Evolutionary conservation across 2,888 invertebrate species (phyloP), one percentile per base, ranked within the genome.

Genomic region (Hartigia nigra): DNA sequence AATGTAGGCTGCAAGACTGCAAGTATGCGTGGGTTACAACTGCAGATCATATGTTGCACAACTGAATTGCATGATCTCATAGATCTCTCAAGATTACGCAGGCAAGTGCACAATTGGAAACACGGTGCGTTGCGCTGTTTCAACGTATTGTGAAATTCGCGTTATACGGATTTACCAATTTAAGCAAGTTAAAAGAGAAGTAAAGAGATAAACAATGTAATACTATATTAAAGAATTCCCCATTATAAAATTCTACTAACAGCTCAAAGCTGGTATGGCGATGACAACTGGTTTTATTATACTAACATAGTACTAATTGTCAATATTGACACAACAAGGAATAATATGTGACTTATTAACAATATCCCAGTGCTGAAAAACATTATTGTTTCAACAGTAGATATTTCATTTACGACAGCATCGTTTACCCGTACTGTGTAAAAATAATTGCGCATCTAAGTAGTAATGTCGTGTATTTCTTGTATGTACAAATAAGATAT

Each of bases 1-100:
- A 75, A 83, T 78, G 83, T 85, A 81, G 84, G 83, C 74, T 35
- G 85, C 82, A 84, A 83, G 83, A 84, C 76, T 77, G 79, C 78
- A 75, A 81, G 81, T 83, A 76, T 81, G 85, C 81, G 80, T 77
- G 77, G 72, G 72, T 72, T 34, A 31, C 31, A 31, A 72, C 75
- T 37, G 75, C 31, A 55, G n/a, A 79, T 74, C 76, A 80, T 70
- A 78, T 77, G 80, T 84, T 86, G 74, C 84, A 84, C 85, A 87
- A 87, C 81, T 82, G 81, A 85, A 86, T 84, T 82, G 86, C 80
- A 87, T 87, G 87, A 87, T 85, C 84, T 86, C 86, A 85, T 82
- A 80, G 82, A 84, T 84, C 83, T 82, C 81, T 78, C 76, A 55
- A 23, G 55, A 55, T 55, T 55, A 55, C 23, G 55, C 14, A 55